Conservation (phyloP, 2,797 vertebrate genomes). For the Odontamblyopus rebecca region DNA sequence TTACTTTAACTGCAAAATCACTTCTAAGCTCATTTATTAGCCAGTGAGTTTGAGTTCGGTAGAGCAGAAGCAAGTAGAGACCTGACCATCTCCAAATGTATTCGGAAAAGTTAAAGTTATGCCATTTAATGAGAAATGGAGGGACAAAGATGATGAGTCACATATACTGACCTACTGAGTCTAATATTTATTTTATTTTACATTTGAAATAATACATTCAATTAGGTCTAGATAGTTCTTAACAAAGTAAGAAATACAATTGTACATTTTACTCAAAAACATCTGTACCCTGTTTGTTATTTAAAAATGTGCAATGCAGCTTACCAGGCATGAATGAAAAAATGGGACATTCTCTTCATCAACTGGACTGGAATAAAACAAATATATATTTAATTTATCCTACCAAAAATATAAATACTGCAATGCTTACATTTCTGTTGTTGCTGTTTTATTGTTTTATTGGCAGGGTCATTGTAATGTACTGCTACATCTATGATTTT, state of each 20-base stretch:
- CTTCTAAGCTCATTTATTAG: neutral
- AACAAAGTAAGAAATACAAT: neutral
- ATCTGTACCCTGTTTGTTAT: too few species aligned
- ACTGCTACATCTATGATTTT: neutral
- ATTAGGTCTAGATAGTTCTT: neutral
- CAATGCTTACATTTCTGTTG: neutral
- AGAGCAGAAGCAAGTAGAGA: neutral
- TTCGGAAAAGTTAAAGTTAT: neutral
- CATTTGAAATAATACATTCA: neutral
- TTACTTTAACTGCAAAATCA: constrained; percentile 32
- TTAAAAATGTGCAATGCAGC: too few species aligned
- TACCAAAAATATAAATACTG: neutral
- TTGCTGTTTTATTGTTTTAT: neutral
- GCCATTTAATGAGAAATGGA: neutral
- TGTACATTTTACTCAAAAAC: neutral
- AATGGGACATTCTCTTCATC: neutral
- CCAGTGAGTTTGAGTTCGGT: neutral
- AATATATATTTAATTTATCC: neutral
- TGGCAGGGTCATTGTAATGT: neutral
- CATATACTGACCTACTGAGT: neutral
- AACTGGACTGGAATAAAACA: neutral
- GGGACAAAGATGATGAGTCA: neutral
- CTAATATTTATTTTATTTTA: neutral
- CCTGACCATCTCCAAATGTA: neutral
- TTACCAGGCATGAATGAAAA: neutral